Evolutionary conservation across 2,113 vertebrate genomes (phyloP).

Genomic region (Symphodus melops): DNA sequence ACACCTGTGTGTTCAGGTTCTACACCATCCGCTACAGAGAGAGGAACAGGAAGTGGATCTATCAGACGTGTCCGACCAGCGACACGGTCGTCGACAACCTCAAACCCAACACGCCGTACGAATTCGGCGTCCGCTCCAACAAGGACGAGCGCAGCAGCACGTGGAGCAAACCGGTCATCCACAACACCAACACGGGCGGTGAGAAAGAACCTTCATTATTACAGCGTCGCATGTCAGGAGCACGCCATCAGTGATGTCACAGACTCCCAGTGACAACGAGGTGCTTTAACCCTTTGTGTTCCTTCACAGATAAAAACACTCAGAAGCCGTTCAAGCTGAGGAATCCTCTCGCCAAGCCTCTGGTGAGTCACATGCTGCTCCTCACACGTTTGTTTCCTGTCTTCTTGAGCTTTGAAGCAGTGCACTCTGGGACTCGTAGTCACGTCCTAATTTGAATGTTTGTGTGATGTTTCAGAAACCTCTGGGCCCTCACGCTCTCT

Average conservation of each 20-base stretch:
- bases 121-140: conserved; percentile 93
- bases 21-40: conserved; percentile 95
- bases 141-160: conserved; percentile 83
- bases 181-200: conserved; percentile 88
- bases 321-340: conserved; percentile 64
- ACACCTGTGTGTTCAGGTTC: conserved; percentile 82
- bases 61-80: conserved; percentile 92
- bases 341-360: conserved; percentile 32
- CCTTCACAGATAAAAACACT: conserved; percentile 68
- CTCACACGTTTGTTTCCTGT: too few species aligned
- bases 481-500: conserved; percentile 43
- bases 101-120: conserved; percentile 92
- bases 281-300: background rate
- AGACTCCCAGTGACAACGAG: too few species aligned
- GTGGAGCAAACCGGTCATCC: conserved; percentile 91
- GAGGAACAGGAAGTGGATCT: conserved; percentile 93
- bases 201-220: conserved; percentile 47
- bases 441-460: background rate
- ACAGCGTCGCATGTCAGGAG: too few species aligned
- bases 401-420: too few species aligned
- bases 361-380: conserved; percentile 30
- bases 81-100: conserved; percentile 94
- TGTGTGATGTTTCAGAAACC: conserved; percentile 70
- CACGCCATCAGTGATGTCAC: too few species aligned
- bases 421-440: background rate